Percentiles rank a stretch among this genome's conserved stretches.
Evolutionary conservation across 2,888 invertebrate species (phyloP).

Genomic region (Urechis unicinctus): DNA sequence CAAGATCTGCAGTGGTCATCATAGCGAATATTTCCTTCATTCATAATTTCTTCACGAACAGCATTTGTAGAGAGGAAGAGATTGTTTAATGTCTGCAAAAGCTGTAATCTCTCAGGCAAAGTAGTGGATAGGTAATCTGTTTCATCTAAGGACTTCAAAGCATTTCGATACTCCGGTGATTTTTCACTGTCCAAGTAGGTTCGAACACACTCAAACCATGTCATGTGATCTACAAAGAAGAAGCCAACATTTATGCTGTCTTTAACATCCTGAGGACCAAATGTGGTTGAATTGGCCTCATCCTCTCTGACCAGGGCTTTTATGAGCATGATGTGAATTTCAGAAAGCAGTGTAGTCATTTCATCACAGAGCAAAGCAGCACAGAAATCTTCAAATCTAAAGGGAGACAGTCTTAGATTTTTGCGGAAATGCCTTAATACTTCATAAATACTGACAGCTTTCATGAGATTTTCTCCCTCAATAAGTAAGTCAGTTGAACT

Average conservation of each 20-base stretch:
- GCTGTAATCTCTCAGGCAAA: slow-evolving; percentile 41
- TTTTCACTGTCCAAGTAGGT: slow-evolving; percentile 80
- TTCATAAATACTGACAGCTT: slow-evolving; percentile 67
- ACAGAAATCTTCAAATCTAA: slow-evolving; percentile 92
- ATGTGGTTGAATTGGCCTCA: slow-evolving; percentile 63
- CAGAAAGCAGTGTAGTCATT: slow-evolving; percentile 82
- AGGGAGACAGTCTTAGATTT: slow-evolving; percentile 84
- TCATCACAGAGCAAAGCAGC: slow-evolving; percentile 86
- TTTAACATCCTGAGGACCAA: slow-evolving; percentile 93
- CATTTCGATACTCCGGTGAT: slow-evolving; percentile 52
- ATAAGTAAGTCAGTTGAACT: slow-evolving; percentile 87
- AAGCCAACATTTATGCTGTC: slow-evolving; percentile 91
- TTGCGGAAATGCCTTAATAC: slow-evolving; percentile 82
- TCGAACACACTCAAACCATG: slow-evolving; percentile 90
- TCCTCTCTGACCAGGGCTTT: slow-evolving; percentile 62
- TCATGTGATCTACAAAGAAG: slow-evolving; percentile 87
- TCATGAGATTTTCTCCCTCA: slow-evolving; percentile 60
- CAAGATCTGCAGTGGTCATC: slow-evolving; percentile 52
- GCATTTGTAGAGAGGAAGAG: slow-evolving; percentile 88
- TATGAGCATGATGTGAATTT: slow-evolving; percentile 88
- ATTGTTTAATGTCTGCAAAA: slow-evolving; percentile 82
- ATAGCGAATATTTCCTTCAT: slow-evolving; percentile 67
- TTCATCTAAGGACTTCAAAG: slow-evolving; percentile 34
- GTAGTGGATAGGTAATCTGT: slow-evolving; percentile 41
- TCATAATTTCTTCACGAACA: slow-evolving; percentile 85